These are phyloP conservation scores for Synergus gifuensis DNA, from an alignment of 2,888 invertebrate species.

Conservation along the genomic window DNA sequence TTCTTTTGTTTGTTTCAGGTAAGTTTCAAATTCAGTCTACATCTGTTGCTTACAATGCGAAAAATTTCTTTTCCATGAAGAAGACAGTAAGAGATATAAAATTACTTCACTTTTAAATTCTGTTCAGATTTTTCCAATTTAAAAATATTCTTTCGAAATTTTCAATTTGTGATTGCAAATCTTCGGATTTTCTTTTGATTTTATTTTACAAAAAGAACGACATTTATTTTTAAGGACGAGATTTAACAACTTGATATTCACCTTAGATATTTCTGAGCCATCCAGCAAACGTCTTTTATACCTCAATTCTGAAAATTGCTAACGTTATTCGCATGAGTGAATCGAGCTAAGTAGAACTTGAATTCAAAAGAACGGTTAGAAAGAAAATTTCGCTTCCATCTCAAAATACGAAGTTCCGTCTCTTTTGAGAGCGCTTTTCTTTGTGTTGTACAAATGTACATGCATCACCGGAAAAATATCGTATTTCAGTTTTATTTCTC, in stretches of 20 bases:
- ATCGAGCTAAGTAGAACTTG: conserved; percentile 31
- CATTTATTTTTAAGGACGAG: not conserved
- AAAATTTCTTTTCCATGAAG: not conserved
- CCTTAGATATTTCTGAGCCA: not conserved
- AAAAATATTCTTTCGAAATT: no score
- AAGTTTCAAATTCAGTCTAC: not conserved
- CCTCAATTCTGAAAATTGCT: not conserved
- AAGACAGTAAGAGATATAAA: not conserved
- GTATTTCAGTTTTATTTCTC: conserved; percentile 10
- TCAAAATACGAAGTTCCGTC: conserved; percentile 44
- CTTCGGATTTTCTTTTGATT: not conserved
- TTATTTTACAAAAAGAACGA: not conserved
- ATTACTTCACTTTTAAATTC: not conserved
- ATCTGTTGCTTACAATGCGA: not conserved
- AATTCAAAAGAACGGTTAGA: conserved; percentile 13
- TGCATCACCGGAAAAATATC: conserved; percentile 25
- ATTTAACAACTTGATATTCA: conserved; percentile 11
- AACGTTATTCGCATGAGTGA: conserved; percentile 23
- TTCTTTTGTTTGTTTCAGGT: not conserved
- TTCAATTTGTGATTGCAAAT: not conserved
- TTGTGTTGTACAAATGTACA: conserved; percentile 19
- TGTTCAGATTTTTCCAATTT: not conserved
- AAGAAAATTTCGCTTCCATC: conserved; percentile 34
- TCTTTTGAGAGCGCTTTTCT: conserved; percentile 17
- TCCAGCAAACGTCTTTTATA: not conserved